phyloP scores from a whole-genome alignment of 2,113 vertebrate species.

The Saccopteryx leptura region DNA sequence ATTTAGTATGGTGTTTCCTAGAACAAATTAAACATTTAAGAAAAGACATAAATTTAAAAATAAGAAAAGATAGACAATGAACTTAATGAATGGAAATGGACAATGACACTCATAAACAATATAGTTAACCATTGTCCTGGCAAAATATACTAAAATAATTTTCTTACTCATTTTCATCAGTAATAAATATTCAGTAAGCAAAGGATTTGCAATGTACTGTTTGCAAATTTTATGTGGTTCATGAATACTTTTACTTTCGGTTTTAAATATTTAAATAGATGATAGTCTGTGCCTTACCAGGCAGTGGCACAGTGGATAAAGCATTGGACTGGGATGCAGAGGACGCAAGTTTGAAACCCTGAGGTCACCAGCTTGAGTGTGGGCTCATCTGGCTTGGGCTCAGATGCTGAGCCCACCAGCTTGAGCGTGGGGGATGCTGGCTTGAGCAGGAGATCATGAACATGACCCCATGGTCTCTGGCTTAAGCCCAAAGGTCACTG shows the following conservation, averaged over 20 bases:
- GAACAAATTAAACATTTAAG: conserved; percentile 14
- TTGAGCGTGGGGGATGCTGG: too few species aligned
- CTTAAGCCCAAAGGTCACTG: too few species aligned
- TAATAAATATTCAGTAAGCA: conserved; percentile 35
- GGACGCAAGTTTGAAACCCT: too few species aligned
- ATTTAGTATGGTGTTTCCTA: neutral
- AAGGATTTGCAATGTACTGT: conserved; percentile 27
- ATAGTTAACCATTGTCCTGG: neutral
- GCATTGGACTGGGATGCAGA: too few species aligned
- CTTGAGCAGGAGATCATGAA: too few species aligned
- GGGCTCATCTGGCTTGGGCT: too few species aligned
- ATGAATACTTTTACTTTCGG: neutral
- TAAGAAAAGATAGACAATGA: neutral
- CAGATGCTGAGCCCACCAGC: too few species aligned
- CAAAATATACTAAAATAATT: neutral
- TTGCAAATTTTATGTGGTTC: conserved; percentile 14
- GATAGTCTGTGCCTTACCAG: too few species aligned
- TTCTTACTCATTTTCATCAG: neutral
- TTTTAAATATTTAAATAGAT: conserved; percentile 17
- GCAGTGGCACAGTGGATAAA: too few species aligned
- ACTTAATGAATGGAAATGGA: conserved; percentile 25
- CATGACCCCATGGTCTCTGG: too few species aligned
- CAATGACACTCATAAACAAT: neutral
- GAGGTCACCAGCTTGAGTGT: too few species aligned
- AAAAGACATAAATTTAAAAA: conserved; percentile 19